Evolutionary conservation across 2,888 invertebrate species (phyloP).

Genomic region (Ornithoptera alexandrae): DNA sequence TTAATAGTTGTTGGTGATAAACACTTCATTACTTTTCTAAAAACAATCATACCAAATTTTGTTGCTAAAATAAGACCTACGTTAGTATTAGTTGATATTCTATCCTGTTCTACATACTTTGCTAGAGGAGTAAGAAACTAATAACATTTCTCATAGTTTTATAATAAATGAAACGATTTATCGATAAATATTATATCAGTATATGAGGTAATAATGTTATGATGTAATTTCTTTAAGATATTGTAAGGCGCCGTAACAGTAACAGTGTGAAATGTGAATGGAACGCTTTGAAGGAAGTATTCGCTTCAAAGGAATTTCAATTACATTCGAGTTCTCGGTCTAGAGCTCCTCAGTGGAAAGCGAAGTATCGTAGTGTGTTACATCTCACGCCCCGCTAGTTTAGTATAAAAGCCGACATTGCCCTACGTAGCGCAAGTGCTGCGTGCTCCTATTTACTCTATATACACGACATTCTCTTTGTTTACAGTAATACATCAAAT

Average conservation of each 20-base stretch:
- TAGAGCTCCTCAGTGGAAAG: conserved; percentile 31
- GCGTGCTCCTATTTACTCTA: neutral
- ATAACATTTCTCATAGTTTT: neutral
- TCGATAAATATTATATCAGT: neutral
- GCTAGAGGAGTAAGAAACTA: no score
- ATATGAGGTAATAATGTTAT: neutral
- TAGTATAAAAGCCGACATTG: neutral
- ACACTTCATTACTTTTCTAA: no score
- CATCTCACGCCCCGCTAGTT: conserved; percentile 20
- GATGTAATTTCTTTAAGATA: neutral
- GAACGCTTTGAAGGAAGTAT: neutral
- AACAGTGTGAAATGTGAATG: neutral
- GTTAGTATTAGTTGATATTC: no score
- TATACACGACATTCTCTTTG: conserved; percentile 30
- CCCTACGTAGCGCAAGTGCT: neutral
- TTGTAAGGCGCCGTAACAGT: neutral
- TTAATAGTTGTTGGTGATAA: no score
- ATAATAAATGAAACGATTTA: neutral
- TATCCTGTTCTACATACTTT: no score
- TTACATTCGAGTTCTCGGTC: conserved; percentile 32
- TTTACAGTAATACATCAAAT: conserved; percentile 65
- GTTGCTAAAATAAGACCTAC: no score
- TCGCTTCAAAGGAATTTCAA: conserved; percentile 20
- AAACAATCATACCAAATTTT: no score
- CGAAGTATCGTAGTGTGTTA: conserved; percentile 32